A percentile compares a stretch with the other conserved stretches of the same genome.
Conservation (phyloP, 2,888 invertebrate species). For the Tortrix viridana region DNA sequence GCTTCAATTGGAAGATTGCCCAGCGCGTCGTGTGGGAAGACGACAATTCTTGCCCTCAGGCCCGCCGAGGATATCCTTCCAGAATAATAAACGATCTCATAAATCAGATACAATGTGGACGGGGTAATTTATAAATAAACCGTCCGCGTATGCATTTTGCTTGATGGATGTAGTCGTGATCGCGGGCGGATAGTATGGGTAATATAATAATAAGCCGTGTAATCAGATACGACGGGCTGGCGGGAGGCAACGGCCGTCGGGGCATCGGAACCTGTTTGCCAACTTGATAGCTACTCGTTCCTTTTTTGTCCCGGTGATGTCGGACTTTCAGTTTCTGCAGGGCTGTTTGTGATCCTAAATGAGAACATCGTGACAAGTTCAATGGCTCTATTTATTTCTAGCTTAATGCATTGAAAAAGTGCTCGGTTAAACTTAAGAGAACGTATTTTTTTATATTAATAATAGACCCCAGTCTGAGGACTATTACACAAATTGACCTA, state of each 20-base stretch:
- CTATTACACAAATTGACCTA: too few species aligned
- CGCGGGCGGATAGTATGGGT: conserved; percentile 36
- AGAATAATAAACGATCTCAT: conserved; percentile 62
- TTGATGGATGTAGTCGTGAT: conserved; percentile 5
- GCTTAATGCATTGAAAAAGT: background rate
- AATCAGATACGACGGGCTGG: conserved; percentile 50
- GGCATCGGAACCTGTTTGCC: conserved; percentile 61
- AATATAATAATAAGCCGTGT: conserved; percentile 55
- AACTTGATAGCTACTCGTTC: conserved; percentile 49
- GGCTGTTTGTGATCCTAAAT: conserved; percentile 34
- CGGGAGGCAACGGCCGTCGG: conserved; percentile 61
- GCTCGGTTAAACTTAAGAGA: too few species aligned
- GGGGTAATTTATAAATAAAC: conserved; percentile 18
- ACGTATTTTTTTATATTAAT: too few species aligned
- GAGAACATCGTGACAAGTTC: conserved; percentile 4
- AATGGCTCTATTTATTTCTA: background rate
- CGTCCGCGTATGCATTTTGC: conserved; percentile 7
- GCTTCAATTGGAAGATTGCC: conserved; percentile 81
- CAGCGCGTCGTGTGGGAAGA: conserved; percentile 72
- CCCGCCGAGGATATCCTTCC: conserved; percentile 80
- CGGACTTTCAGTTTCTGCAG: conserved; percentile 45
- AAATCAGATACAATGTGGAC: conserved; percentile 46
- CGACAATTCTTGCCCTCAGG: conserved; percentile 73
- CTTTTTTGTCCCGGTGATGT: conserved; percentile 46
- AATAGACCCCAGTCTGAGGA: too few species aligned